Base-by-base conservation (phyloP, 2,888 invertebrate genomes). In the Prostheceraeus crozeri region DNA sequence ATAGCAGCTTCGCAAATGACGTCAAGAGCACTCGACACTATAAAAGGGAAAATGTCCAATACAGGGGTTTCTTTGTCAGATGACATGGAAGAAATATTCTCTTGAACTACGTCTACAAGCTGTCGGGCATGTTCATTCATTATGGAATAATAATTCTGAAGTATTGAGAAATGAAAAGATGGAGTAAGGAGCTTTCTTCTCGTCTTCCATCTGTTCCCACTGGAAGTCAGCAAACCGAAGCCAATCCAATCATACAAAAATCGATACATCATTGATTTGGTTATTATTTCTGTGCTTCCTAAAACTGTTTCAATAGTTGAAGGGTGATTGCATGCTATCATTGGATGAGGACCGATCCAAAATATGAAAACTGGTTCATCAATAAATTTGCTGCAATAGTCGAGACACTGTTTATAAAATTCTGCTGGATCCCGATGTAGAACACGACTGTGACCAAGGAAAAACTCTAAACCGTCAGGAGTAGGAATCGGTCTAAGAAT, bases 1-100 rank as follows among this genome's bases (percentile, higher is more conserved):
- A 89, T 89, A 10, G 89, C 85, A 3, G 86, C 84, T 77, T 89
- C 88, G 69, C 84, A 84, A 62, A 85, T 82, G 28, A 82, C 80
- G 68, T 83, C 82, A 1, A 85, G 78, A 1, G 79, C 81, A 76
- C 78, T 84, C 56, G 77, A 79, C 69, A 83, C 80, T 1, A 84
- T 76, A 62, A 81, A 78, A 8, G 82, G 82, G 67, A 82, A 83
- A 30, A 85, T 71, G 70, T 85, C 80, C 57, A 78, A 71, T 14
- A 67, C 64, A n/a, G n/a, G n/a, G n/a, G n/a, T n/a, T n/a, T n/a
- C n/a, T n/a, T n/a, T n/a, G n/a, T n/a, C n/a, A n/a, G n/a, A n/a
- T n/a, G n/a, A n/a, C n/a, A n/a, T n/a, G n/a, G n/a, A n/a, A n/a
- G 30, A 30, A 19, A 67, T 65, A 11, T 66, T 59, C n/a, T n/a